Evolutionary conservation across 1,140 invertebrate genomes (phyloP), one percentile per base, ranked within the genome.

Genomic region (Drosophila pseudoananassae): DNA sequence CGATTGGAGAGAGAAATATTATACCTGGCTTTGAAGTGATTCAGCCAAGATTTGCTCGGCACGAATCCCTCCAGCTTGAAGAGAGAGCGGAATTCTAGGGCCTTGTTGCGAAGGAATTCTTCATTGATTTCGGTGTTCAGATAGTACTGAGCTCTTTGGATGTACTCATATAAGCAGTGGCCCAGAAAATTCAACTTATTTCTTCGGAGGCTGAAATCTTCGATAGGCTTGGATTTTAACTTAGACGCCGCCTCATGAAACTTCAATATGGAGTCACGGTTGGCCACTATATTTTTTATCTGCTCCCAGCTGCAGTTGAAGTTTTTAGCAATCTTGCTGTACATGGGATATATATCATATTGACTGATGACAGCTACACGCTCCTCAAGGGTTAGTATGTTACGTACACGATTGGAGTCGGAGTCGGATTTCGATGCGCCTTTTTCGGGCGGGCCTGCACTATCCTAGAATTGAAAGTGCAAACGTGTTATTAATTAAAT

Each of bases 271-370:
- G 87, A 70, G 2, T 79, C 70, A 0, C 90, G 80, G 58, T 91
- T 91, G 3, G 65, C n/a, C 3, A 91, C 61, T 4, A 91, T 90
- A 58, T 79, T 91, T 33, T 91, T 91, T 49, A 91, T 91, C 55
- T 91, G 90, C 51, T 91, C 87, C 87, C 85, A 91, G 58, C 90
- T 90, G 31, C 90, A 91, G 36, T 91, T 91, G 45, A 91, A 91
- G 49, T 85, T 91, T 36, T 80, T 76, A 1, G 90, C 90, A 5
- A 91, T 80, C 33, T 88, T 88, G 15, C 77, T 90, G 40, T 91
- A 91, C 83, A 89, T 89, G 6, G 90, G 90, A 23, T 78, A 59
- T 12, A 83, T 76, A 50, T 91, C 90, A 43, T 90, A 91, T 20
- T 90, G 90, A 3, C 74, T 57, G 8, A 91, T 91, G 17, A 51